Conservation (phyloP, 1,140 invertebrate genomes). For the Drosophila bocki region DNA sequence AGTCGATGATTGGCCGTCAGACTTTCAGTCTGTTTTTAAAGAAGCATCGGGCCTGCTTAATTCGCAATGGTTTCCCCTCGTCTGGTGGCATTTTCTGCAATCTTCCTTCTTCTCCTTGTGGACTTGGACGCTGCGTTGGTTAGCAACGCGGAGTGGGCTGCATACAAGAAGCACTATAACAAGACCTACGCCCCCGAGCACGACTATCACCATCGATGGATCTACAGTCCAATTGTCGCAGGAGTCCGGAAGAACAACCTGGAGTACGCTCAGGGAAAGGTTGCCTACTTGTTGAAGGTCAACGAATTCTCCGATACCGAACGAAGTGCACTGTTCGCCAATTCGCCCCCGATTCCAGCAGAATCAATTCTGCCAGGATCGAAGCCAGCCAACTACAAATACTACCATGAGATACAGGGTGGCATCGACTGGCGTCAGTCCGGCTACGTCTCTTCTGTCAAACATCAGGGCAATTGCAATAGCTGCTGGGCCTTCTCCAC, state of each 20-base stretch:
- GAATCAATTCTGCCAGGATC: not conserved
- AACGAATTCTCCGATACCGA: conserved; percentile 33
- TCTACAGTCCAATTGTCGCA: not conserved
- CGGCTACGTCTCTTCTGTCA: conserved; percentile 12
- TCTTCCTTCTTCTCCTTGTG: not conserved
- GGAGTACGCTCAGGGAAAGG: not conserved
- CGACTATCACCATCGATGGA: not conserved
- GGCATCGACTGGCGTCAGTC: conserved; percentile 19
- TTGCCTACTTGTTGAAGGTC: not conserved
- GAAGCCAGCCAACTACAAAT: not conserved
- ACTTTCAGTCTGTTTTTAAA: not conserved
- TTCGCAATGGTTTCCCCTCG: conserved; percentile 1
- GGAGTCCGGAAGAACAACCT: not conserved
- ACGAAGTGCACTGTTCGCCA: not conserved
- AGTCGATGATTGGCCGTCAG: too few species aligned
- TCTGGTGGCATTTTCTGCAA: too few species aligned
- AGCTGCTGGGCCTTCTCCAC: conserved; percentile 97
- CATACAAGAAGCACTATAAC: conserved; percentile 1
- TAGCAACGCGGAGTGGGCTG: not conserved
- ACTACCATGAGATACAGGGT: conserved; percentile 14
- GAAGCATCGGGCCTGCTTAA: not conserved
- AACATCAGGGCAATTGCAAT: conserved; percentile 93
- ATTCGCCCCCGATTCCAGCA: not conserved
- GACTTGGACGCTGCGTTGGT: not conserved
- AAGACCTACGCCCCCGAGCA: not conserved